Percentiles rank a stretch among this genome's conserved stretches.
phyloP scores from a whole-genome alignment of 2,797 vertebrate species.

The Tympanoctomys barrerae region DNA sequence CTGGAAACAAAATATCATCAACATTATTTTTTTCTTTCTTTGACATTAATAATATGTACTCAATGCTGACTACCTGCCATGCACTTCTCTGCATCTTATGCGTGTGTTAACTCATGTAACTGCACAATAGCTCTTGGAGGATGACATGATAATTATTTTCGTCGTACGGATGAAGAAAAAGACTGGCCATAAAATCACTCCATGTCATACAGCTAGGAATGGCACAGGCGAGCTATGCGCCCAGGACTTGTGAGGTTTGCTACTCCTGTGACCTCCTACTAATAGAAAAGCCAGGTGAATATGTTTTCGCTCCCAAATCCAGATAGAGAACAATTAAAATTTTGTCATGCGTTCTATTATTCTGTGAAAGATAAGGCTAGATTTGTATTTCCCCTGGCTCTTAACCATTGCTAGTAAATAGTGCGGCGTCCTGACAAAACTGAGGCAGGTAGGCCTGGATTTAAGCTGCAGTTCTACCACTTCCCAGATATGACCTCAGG shows the following conservation, averaged over 20 bases:
- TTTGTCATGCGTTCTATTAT: background rate
- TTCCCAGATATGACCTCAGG: background rate
- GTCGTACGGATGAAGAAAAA: constrained; percentile 14
- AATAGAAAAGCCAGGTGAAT: background rate
- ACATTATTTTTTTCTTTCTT: background rate
- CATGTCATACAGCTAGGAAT: background rate
- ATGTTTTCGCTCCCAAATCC: background rate
- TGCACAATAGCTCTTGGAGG: background rate
- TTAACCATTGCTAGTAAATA: constrained; percentile 21
- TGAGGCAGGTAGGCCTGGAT: background rate
- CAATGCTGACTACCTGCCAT: background rate
- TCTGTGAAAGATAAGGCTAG: background rate
- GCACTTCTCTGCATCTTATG: background rate
- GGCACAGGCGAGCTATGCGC: background rate
- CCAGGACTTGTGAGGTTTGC: background rate
- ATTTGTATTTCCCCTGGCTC: background rate
- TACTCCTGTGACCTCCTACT: fast-evolving
- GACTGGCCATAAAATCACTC: background rate
- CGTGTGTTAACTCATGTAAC: background rate
- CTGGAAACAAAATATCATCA: constrained; percentile 16
- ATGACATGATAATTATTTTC: background rate
- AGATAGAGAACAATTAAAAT: background rate
- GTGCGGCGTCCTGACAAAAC: background rate
- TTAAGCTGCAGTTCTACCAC: background rate
- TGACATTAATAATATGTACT: background rate